Evolutionary conservation across 2,888 invertebrate genomes (phyloP), one percentile per base, ranked within the genome.

Genomic region (Drosophila pegasa): DNA sequence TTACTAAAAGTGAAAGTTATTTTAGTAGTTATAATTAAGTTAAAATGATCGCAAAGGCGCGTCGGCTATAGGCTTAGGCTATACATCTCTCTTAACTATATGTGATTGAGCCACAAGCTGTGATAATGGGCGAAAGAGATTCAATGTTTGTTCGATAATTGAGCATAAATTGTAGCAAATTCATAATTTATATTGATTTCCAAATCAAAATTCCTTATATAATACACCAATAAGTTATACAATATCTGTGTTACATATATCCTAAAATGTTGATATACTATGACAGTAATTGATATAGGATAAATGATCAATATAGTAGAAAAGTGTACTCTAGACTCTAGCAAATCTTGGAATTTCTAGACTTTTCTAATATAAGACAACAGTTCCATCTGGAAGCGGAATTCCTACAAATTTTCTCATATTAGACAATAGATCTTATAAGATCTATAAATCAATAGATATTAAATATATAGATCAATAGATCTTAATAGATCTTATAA

Each of bases 31-130:
- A 2, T 51, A 51, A 51, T 51, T 37, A 2, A 38, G 20, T 55
- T 14, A 33, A 33, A 35, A 18, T 25, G 6, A 55, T 25, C 18
- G 33, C 10, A 20, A 18, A n/a, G 20, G n/a, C 27, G 25, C 60
- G 18, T 10, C 45, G n/a, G n/a, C n/a, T n/a, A n/a, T n/a, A 18
- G 40, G 10, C 33, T 62, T 59, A 55, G 8, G 48, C 33, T 14
- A 33, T 18, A 22, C 29, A 48, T 35, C 10, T 45, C 12, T 58
- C 20, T 29, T 16, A 56, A 38, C 35, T 38, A 10, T 14, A 20
- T 37, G 35, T 56, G 58, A 74, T 59, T 60, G 31, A 40, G 55
- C 55, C 51, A 33, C 74, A 56, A n/a, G 56, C 72, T 47, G 68
- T 41, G 68, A 59, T 74, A 74, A 73, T 50, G 14, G 40, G 56